These are phyloP conservation scores for Conopomorpha cramerella DNA, from an alignment of 1,140 invertebrate genomes.

Conservation along the genomic window DNA sequence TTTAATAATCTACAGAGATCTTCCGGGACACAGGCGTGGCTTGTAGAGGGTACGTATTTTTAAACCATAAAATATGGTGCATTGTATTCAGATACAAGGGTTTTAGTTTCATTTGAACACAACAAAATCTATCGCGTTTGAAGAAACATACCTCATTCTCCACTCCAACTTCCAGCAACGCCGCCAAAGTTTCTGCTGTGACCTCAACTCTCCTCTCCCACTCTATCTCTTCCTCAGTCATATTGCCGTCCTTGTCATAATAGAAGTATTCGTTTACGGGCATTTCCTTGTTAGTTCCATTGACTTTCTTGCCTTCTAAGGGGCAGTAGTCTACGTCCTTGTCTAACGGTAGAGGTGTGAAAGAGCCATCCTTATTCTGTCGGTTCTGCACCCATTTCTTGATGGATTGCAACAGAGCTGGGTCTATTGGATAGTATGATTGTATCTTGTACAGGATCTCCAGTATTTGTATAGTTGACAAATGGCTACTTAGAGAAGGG, in stretches of 20 bases:
- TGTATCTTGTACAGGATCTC: slow-evolving; percentile 65
- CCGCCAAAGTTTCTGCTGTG: slow-evolving; percentile 64
- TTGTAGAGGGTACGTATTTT: too few species aligned
- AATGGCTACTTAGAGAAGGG: slow-evolving; percentile 62
- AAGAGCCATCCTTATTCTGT: slow-evolving; percentile 64
- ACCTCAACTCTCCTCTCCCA: slow-evolving; percentile 61
- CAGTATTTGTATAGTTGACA: slow-evolving; percentile 61
- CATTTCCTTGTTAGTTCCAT: slow-evolving; percentile 29
- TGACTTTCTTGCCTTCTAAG: slow-evolving; percentile 33
- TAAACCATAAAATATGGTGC: too few species aligned
- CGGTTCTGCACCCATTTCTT: slow-evolving; percentile 65
- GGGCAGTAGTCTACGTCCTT: slow-evolving; percentile 56
- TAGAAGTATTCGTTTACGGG: slow-evolving; percentile 46
- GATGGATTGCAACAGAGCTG: slow-evolving; percentile 59
- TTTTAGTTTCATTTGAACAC: too few species aligned
- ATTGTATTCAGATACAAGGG: too few species aligned
- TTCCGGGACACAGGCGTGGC: too few species aligned
- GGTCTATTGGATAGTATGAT: slow-evolving; percentile 63
- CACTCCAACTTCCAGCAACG: slow-evolving; percentile 63
- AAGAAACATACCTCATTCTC: slow-evolving; percentile 62
- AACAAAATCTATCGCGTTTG: too few species aligned
- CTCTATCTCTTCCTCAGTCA: slow-evolving; percentile 44
- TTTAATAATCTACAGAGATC: too few species aligned
- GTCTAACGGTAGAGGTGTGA: slow-evolving; percentile 61
- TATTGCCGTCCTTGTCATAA: slow-evolving; percentile 53